phyloP scores from a whole-genome alignment of 2,888 invertebrate genomes.

The Nudaria mundana region DNA sequence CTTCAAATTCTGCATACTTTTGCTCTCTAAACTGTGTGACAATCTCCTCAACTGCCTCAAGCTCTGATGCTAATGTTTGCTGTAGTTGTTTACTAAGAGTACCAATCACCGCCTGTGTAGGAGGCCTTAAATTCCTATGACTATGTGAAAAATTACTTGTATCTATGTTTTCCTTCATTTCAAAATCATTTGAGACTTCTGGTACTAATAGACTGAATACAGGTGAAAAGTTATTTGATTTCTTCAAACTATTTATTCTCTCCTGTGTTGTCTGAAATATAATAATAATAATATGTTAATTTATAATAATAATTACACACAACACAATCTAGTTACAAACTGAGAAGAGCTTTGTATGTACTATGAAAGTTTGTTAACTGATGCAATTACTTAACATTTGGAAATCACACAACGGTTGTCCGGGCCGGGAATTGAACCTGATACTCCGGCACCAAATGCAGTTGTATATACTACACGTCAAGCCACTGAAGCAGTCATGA shows the following conservation, averaged over 20 bases:
- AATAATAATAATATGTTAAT: no score
- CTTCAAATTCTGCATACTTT: constrained; percentile 88
- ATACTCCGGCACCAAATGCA: no score
- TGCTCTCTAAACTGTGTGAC: constrained; percentile 88
- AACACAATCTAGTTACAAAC: no score
- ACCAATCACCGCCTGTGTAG: constrained; percentile 79
- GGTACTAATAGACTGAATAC: constrained; percentile 86
- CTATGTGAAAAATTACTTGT: constrained; percentile 59
- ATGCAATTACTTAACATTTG: no score
- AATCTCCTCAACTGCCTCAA: constrained; percentile 86
- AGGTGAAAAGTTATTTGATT: constrained; percentile 85
- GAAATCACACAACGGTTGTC: no score
- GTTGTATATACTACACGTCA: no score
- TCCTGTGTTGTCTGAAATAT: constrained; percentile 80
- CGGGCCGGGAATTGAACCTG: no score
- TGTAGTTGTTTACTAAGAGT: constrained; percentile 85
- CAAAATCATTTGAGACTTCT: constrained; percentile 73
- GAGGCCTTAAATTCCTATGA: constrained; percentile 64
- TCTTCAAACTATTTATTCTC: constrained; percentile 81
- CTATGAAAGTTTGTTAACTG: no score
- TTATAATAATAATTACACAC: no score
- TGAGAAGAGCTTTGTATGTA: no score
- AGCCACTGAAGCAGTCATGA: no score
- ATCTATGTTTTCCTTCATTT: constrained; percentile 73
- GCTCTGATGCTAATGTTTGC: constrained; percentile 85